Conservation (phyloP, 1,140 invertebrate species). For the Doryteuthis pealeii region DNA sequence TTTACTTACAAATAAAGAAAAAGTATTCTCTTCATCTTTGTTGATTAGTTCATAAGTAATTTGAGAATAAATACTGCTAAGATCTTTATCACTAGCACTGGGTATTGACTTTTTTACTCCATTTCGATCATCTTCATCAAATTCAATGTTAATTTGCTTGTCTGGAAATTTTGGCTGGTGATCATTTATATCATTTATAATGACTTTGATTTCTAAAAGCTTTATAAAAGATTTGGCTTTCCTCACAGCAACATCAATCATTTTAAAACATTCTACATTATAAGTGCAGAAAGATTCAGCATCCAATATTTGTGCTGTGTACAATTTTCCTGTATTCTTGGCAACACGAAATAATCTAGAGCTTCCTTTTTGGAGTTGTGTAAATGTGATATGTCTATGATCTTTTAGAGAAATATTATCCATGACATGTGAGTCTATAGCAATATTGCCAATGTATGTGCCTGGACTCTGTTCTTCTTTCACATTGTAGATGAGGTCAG, state of each 20-base stretch:
- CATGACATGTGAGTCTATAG: constrained; percentile 15
- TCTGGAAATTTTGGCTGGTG: constrained; percentile 48
- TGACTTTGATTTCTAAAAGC: constrained; percentile 21
- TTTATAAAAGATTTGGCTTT: neutral
- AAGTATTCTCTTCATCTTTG: constrained; percentile 53
- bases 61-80: neutral
- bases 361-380: neutral
- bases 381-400: neutral
- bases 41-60: neutral
- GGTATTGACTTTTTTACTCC: constrained; percentile 17
- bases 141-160: constrained; percentile 27
- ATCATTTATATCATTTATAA: constrained; percentile 50
- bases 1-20: constrained; percentile 29
- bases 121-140: constrained; percentile 40
- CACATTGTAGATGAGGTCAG: constrained; percentile 15
- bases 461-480: constrained; percentile 17
- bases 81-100: constrained; percentile 22
- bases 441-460: constrained; percentile 27
- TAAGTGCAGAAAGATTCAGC: constrained; percentile 35
- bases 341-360: neutral
- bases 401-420: neutral
- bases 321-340: neutral
- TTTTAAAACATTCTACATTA: constrained; percentile 22
- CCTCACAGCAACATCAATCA: constrained; percentile 19
- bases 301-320: constrained; percentile 7